Conservation (phyloP, 2,797 vertebrate species). For the Diplodus puntazzo region DNA sequence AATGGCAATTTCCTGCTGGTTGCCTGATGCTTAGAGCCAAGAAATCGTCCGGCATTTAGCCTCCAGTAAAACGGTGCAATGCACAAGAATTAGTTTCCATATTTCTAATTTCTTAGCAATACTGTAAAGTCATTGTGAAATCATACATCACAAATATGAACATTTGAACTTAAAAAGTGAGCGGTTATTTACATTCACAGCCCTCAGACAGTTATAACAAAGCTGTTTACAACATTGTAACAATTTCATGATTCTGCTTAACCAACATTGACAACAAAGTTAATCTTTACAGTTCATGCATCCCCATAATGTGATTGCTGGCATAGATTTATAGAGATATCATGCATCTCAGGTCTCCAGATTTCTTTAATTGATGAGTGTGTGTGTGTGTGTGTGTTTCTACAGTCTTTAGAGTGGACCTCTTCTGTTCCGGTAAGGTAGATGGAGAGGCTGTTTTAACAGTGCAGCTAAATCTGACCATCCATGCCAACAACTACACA, state of each 20-base stretch:
- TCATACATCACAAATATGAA: not conserved
- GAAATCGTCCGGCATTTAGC: not conserved
- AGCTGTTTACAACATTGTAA: not conserved
- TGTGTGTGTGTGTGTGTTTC: conserved; percentile 5
- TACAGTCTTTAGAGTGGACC: conserved; percentile 95
- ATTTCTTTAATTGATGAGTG: not conserved
- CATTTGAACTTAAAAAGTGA: not conserved
- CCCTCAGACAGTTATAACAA: not conserved
- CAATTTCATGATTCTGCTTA: too few relatives aligned
- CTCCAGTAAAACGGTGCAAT: not conserved
- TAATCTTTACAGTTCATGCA: not conserved
- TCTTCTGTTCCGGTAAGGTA: conserved; percentile 94
- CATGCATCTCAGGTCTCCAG: not conserved
- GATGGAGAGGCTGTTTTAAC: conserved; percentile 94
- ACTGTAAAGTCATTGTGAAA: not conserved
- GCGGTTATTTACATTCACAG: not conserved
- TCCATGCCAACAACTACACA: conserved; percentile 96
- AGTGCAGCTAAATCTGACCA: conserved; percentile 96
- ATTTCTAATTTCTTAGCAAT: not conserved
- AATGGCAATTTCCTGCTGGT: not conserved
- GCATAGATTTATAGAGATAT: not conserved
- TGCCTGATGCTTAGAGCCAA: not conserved
- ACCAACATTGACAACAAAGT: not conserved
- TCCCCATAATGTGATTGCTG: too few relatives aligned
- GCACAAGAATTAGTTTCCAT: not conserved